A percentile compares a stretch with the other conserved stretches of the same genome.
These are phyloP conservation scores for Papilio glaucus DNA, from an alignment of 1,140 invertebrate genomes.

Conservation along the genomic window DNA sequence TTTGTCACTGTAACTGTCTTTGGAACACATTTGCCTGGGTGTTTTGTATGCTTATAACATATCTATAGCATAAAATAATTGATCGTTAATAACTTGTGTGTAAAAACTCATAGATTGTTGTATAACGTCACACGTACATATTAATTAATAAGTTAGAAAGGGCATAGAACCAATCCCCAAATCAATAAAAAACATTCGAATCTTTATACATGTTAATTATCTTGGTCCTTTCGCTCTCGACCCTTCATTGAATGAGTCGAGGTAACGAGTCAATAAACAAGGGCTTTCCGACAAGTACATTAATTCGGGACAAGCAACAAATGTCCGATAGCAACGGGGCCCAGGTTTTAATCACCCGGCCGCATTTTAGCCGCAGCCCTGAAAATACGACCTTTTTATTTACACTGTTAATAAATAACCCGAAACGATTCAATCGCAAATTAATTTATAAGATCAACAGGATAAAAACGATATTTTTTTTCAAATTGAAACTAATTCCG, in stretches of 20 bases:
- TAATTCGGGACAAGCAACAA: slow-evolving; percentile 15
- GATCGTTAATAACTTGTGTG: too few species aligned
- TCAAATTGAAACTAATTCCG: too few species aligned
- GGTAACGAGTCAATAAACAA: slow-evolving; percentile 19
- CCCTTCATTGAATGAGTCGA: slow-evolving; percentile 1
- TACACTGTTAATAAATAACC: neutral
- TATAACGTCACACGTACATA: too few species aligned
- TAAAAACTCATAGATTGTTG: too few species aligned
- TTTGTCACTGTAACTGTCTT: too few species aligned
- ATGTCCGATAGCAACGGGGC: neutral
- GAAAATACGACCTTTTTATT: slow-evolving; percentile 19
- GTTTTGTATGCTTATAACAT: too few species aligned
- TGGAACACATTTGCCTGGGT: too few species aligned
- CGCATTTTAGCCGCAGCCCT: slow-evolving; percentile 1
- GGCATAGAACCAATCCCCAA: too few species aligned
- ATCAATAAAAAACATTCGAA: slow-evolving; percentile 1
- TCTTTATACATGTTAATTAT: slow-evolving; percentile 5
- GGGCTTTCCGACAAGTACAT: slow-evolving; percentile 21
- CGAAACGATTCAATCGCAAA: slow-evolving; percentile 12
- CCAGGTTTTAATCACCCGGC: slow-evolving; percentile 11
- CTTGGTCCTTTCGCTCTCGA: slow-evolving; percentile 14
- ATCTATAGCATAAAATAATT: too few species aligned
- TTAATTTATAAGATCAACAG: neutral
- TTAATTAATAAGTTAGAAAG: too few species aligned
- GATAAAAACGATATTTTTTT: too few species aligned